Evolutionary conservation across 2,113 vertebrate genomes (phyloP).

Genomic region (Solenodon paradoxus): DNA sequence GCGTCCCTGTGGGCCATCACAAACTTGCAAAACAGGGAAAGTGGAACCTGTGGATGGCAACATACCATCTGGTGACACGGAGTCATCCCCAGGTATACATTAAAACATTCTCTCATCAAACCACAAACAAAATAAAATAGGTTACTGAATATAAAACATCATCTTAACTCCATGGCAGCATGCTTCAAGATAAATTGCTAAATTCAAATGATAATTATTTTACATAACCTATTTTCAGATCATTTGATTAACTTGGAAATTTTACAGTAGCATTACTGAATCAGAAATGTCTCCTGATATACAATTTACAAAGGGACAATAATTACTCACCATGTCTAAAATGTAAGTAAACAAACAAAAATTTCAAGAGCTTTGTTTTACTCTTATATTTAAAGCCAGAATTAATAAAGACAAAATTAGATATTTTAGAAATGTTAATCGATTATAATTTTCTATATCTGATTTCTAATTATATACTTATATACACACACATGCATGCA

Average conservation of each 20-base stretch:
- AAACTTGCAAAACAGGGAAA: conserved; percentile 66
- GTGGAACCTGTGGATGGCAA: conserved; percentile 59
- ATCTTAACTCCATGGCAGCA: background rate
- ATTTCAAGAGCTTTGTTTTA: background rate
- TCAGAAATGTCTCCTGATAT: background rate
- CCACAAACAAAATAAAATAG: conserved; percentile 6
- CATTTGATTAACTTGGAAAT: background rate
- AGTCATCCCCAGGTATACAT: conserved; percentile 15
- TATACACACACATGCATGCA: background rate
- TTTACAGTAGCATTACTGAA: background rate
- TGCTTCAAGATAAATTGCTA: background rate
- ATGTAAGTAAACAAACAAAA: background rate
- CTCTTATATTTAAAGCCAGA: background rate
- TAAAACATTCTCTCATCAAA: conserved; percentile 24
- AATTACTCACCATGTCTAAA: background rate
- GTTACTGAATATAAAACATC: background rate
- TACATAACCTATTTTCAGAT: background rate
- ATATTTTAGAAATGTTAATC: background rate
- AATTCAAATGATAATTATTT: background rate
- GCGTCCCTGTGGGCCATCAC: conserved; percentile 26
- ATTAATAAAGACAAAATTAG: background rate
- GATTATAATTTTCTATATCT: background rate
- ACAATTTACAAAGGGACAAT: background rate
- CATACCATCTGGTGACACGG: conserved; percentile 61
- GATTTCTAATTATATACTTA: background rate